Base-by-base conservation (phyloP, 2,797 vertebrate genomes). In the Centroberyx gerrardi region DNA sequence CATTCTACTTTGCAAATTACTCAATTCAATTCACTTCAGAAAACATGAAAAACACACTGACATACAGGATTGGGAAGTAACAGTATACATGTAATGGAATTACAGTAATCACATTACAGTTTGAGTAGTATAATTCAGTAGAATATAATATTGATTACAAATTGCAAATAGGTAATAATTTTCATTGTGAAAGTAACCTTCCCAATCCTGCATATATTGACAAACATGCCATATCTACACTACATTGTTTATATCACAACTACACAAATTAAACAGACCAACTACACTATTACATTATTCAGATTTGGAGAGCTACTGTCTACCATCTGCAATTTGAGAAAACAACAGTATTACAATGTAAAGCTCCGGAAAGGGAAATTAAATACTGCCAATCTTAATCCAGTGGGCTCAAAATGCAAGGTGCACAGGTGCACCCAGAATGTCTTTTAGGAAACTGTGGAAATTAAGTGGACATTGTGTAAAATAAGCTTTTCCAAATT, bases 281-380 rank as follows among this genome's bases (percentile, higher is more conserved):
- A 55, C 27, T 52, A 6, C 17, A 36, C 18, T 52, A 53, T 29
- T 15, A 31, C 14, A 40, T 71, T 52, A 28, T 62, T 53, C 12
- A 56, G 8, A 58, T 33, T 58, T 1, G 2, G 38, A 49, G 1
- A 27, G 13, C 40, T 3, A 12, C 15, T 28, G 3, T 42, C 14
- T 18, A 69, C 62, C 70, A 85, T 84, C 53, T 88, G 78, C 38
- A 74, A 77, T 84, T 72, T 72, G 72, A 59, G 28, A 80, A 82
- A 85, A 78, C 65, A 80, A 72, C 81, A 86, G 55, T n/a, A 13
- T 12, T 13, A 53, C n/a, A 52, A 53, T 13, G 49, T 33, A 56
- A n/a, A 40, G 13, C n/a, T 60, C 17, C 1, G 8, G 17, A 10
- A 5, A 29, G 15, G 1, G 31, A 38, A n/a, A 29, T 33, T 9